These are phyloP conservation scores for Pygoscelis antarcticus DNA, from an alignment of 2,113 vertebrate genomes.

Conservation along the genomic window DNA sequence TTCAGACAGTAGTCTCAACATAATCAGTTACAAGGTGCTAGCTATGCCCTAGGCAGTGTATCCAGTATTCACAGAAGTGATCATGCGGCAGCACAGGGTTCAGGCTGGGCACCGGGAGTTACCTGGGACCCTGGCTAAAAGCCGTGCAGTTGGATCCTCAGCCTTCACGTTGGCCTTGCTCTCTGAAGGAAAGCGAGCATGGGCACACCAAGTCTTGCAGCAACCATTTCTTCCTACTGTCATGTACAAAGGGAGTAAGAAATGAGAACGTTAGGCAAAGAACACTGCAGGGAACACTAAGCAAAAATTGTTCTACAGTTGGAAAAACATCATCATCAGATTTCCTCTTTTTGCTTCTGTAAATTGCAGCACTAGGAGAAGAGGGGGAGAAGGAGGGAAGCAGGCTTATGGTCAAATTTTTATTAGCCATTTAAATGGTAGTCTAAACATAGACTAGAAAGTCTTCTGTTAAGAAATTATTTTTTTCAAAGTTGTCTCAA, in stretches of 20 bases:
- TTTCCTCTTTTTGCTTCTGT: conserved; percentile 28
- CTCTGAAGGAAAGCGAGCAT: not conserved
- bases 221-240: not conserved
- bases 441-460: conserved; percentile 23
- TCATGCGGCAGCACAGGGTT: not conserved
- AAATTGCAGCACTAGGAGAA: not conserved
- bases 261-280: not conserved
- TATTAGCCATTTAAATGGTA: not conserved
- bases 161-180: not conserved
- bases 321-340: not conserved
- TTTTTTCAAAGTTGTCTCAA: not conserved
- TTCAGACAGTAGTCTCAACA: not conserved
- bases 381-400: not conserved
- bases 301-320: conserved; percentile 12
- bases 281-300: not conserved
- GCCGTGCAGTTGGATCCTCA: not conserved
- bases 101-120: not conserved
- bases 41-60: not conserved
- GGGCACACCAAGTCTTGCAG: not conserved
- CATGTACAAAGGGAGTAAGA: not conserved
- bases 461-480: not conserved
- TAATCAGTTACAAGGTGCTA: not conserved
- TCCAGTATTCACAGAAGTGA: not conserved
- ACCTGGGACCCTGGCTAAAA: not conserved
- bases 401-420: not conserved